Conservation (phyloP, 1,140 invertebrate genomes). For the Heliconius himera region DNA sequence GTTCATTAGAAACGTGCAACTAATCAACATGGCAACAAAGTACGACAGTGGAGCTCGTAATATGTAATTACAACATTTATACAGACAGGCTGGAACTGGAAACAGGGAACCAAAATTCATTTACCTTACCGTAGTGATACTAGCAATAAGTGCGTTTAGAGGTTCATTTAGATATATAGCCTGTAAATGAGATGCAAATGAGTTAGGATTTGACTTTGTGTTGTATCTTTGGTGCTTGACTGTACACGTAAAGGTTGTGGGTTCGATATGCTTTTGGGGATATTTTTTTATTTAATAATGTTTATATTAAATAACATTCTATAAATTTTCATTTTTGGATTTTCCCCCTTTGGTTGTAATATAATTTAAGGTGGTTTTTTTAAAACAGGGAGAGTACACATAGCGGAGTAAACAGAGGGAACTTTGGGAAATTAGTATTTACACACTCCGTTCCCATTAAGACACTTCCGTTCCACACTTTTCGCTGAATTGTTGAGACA, state of each 20-base stretch:
- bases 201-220: not conserved
- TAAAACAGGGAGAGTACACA: too few species aligned
- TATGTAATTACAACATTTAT: constrained; percentile 31
- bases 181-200: not conserved
- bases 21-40: constrained; percentile 25
- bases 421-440: too few species aligned
- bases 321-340: too few species aligned
- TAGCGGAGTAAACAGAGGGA: too few species aligned
- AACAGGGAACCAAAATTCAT: constrained; percentile 18
- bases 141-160: constrained; percentile 13
- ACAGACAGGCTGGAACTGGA: not conserved
- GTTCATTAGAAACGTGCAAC: constrained; percentile 6
- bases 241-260: not conserved
- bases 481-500: too few species aligned
- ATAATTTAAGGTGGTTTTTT: too few species aligned
- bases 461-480: too few species aligned
- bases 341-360: too few species aligned
- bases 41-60: constrained; percentile 25
- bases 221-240: not conserved
- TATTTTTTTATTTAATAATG: too few species aligned
- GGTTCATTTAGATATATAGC: constrained; percentile 10
- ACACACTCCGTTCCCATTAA: too few species aligned
- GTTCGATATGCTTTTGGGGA: not conserved
- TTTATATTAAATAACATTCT: too few species aligned
- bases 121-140: not conserved